Evolutionary conservation across 2,113 vertebrate species (phyloP), one percentile per base, ranked within the genome.

Genomic region (Orthonyx spaldingii): DNA sequence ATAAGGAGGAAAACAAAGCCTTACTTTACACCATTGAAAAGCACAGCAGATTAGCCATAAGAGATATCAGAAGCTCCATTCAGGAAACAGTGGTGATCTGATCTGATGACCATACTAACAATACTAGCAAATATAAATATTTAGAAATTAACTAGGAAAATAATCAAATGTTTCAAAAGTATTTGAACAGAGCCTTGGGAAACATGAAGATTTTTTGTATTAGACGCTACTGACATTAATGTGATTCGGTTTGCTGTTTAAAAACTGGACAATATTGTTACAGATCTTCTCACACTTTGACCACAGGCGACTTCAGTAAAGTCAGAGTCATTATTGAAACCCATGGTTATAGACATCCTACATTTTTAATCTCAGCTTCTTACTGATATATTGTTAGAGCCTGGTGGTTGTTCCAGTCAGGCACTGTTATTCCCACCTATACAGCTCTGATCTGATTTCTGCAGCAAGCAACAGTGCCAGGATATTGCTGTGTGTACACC

Each of bases 361-460:
- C 4, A 41, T 56, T 70, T 65, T 65, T 65, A 28, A 76, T 53
- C 37, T 69, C 50, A 84, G 0, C 3, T 69, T 69, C 35, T 68
- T 71, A 27, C 13, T 56, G 13, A 47, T 32, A 37, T 1, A 24
- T 8, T 23, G 5, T 27, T 50, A 80, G 15, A 61, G 13, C 27
- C 49, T 57, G 10, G 13, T 72, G 8, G 13, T 41, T 55, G 14
- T 39, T 50, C 13, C 11, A 46, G 42, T 44, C 47, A 87, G 66
- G 33, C 20, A 49, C 37, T 0, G 1, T 13, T 7, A 10, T 23
- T 20, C 10, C 5, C n/a, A 61, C 3, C 16, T 39, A 6, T 10
- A 63, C 6, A 81, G 27, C 14, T 65, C 46, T 39, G 6, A 49
- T 50, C 37, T 33, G 16, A 70, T 65, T 60, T 83, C 50, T 78